phyloP scores from a whole-genome alignment of 2,888 invertebrate genomes.

The Selenia dentaria region DNA sequence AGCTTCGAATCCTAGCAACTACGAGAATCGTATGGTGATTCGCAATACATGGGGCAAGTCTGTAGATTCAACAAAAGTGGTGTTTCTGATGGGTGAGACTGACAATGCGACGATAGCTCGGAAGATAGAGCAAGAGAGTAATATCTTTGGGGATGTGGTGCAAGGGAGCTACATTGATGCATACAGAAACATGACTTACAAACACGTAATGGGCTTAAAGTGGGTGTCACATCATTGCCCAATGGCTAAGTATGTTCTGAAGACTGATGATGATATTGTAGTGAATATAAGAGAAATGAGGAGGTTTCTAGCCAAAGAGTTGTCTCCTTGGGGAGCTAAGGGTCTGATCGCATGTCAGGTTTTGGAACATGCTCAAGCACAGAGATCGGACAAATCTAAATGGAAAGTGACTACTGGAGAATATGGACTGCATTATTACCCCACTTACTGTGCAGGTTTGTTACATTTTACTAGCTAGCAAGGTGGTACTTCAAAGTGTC shows the following conservation, averaged over 20 bases:
- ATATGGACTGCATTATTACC: conserved; percentile 87
- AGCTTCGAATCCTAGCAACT: conserved; percentile 88
- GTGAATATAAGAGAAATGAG: conserved; percentile 87
- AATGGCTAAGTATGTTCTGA: conserved; percentile 87
- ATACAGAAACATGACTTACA: conserved; percentile 93
- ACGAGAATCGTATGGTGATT: conserved; percentile 86
- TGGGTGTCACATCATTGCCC: conserved; percentile 90
- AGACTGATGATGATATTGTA: conserved; percentile 91
- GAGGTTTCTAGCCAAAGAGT: conserved; percentile 80
- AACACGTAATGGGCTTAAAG: conserved; percentile 92
- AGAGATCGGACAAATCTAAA: conserved; percentile 88
- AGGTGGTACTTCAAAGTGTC: too few relatives aligned
- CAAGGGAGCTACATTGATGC: conserved; percentile 91
- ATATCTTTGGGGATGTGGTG: conserved; percentile 86
- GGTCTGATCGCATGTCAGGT: conserved; percentile 87
- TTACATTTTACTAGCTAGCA: too few relatives aligned
- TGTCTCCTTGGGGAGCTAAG: conserved; percentile 85
- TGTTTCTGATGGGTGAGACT: conserved; percentile 87
- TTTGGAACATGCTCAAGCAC: conserved; percentile 73
- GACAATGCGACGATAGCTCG: conserved; percentile 48
- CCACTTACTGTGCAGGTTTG: conserved; percentile 89
- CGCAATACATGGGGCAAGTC: conserved; percentile 90
- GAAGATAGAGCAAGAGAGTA: conserved; percentile 81
- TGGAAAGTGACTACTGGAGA: conserved; percentile 90
- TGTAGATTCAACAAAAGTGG: conserved; percentile 79